A percentile compares a stretch with the other conserved stretches of the same genome.
Evolutionary conservation across 2,888 invertebrate genomes (phyloP).

Genomic region (Drosophila falleni): DNA sequence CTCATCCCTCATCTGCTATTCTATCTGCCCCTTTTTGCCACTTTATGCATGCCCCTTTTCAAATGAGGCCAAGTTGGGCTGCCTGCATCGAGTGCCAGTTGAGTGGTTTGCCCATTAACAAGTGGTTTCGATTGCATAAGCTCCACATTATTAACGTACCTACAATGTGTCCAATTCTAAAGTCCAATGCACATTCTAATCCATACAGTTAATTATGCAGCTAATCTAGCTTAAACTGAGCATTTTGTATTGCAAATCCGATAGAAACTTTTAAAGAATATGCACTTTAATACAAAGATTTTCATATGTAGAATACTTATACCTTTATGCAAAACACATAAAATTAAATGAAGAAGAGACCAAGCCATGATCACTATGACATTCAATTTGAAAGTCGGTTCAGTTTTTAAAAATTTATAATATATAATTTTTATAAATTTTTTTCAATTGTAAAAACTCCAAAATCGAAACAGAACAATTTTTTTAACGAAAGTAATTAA

Average conservation of each 20-base stretch:
- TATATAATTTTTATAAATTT: too few relatives aligned
- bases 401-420: too few relatives aligned
- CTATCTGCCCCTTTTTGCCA: constrained; percentile 31
- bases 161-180: constrained; percentile 46
- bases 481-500: too few relatives aligned
- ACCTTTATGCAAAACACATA: too few relatives aligned
- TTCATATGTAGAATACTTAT: too few relatives aligned
- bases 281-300: too few relatives aligned
- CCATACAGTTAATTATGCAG: constrained; percentile 35
- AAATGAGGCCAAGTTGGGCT: constrained; percentile 73
- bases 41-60: constrained; percentile 61
- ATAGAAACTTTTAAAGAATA: too few relatives aligned
- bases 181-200: constrained; percentile 26
- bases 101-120: constrained; percentile 42
- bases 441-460: too few relatives aligned
- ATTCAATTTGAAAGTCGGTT: too few relatives aligned
- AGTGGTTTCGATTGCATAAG: constrained; percentile 71
- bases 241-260: constrained; percentile 1
- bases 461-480: too few relatives aligned
- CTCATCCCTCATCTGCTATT: constrained; percentile 36
- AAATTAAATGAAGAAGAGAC: too few relatives aligned
- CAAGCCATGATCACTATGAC: too few relatives aligned
- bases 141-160: constrained; percentile 70
- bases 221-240: constrained; percentile 41
- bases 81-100: constrained; percentile 33